These are phyloP conservation scores for Disparrhopalites patrizii DNA, from an alignment of 2,888 invertebrate genomes.

Conservation along the genomic window DNA sequence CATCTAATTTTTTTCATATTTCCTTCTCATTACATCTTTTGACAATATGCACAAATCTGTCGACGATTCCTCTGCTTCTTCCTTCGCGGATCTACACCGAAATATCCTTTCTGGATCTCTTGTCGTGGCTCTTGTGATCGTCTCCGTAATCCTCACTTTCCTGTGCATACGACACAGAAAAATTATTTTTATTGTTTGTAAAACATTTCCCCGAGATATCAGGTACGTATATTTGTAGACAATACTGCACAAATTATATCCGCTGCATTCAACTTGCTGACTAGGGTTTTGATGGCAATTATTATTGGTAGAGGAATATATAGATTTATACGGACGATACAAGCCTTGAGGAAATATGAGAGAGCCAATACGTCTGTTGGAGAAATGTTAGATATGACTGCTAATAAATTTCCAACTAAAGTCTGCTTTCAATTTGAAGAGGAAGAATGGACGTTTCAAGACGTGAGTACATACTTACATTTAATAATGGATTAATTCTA, in stretches of 20 bases:
- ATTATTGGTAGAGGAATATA: constrained; percentile 3
- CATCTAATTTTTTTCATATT: no score
- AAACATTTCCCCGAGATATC: constrained; percentile 13
- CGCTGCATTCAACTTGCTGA: no score
- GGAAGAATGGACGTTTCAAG: constrained; percentile 23
- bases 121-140: not conserved
- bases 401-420: not conserved
- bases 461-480: constrained; percentile 10
- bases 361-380: not conserved
- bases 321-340: constrained; percentile 6
- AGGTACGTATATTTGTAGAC: no score
- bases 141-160: constrained; percentile 6
- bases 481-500: no score
- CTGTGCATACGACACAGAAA: constrained; percentile 3
- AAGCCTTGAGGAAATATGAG: not conserved
- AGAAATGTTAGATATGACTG: constrained; percentile 17
- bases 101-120: not conserved
- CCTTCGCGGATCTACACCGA: no score
- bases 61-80: no score
- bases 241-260: no score
- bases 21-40: no score
- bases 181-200: constrained; percentile 10
- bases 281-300: no score
- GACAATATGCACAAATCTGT: no score
- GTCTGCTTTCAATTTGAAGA: constrained; percentile 14